A percentile compares a stretch with the other conserved stretches of the same genome.
These are phyloP conservation scores for Paratilapia polleni DNA, from an alignment of 2,113 vertebrate species.

Conservation along the genomic window DNA sequence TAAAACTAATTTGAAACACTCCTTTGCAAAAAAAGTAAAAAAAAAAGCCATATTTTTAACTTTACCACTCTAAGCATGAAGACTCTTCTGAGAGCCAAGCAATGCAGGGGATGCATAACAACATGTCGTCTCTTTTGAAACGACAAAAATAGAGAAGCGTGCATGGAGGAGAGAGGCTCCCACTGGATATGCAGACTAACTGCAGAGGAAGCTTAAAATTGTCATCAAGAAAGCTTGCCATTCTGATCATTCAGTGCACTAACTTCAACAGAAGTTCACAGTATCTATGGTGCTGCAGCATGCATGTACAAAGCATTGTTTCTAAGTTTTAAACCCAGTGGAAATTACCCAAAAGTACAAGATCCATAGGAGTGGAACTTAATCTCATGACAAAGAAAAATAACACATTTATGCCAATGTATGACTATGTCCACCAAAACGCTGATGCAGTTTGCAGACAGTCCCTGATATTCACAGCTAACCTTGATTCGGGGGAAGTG, in stretches of 20 bases:
- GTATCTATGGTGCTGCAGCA: background rate
- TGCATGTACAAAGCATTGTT: background rate
- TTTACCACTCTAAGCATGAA: background rate
- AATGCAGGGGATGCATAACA: background rate
- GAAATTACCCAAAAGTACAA: background rate
- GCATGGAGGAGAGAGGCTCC: background rate
- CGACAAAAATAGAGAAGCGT: background rate
- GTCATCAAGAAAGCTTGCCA: background rate
- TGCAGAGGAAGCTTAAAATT: background rate
- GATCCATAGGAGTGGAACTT: background rate
- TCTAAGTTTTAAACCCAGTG: background rate
- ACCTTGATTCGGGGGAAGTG: constrained; percentile 63
- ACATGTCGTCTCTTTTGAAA: background rate
- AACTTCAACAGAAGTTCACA: background rate
- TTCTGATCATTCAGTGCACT: background rate
- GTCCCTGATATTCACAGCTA: constrained; percentile 35
- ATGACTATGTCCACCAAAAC: background rate
- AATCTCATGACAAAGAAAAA: background rate
- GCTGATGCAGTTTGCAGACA: background rate
- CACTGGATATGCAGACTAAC: background rate
- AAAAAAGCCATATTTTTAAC: background rate
- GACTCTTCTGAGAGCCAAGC: background rate
- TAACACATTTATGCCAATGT: too few relatives aligned
- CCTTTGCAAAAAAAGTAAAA: background rate
- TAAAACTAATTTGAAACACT: background rate